Conservation (phyloP, 2,797 vertebrate species). For the Parauchenoglanis punctatus region DNA sequence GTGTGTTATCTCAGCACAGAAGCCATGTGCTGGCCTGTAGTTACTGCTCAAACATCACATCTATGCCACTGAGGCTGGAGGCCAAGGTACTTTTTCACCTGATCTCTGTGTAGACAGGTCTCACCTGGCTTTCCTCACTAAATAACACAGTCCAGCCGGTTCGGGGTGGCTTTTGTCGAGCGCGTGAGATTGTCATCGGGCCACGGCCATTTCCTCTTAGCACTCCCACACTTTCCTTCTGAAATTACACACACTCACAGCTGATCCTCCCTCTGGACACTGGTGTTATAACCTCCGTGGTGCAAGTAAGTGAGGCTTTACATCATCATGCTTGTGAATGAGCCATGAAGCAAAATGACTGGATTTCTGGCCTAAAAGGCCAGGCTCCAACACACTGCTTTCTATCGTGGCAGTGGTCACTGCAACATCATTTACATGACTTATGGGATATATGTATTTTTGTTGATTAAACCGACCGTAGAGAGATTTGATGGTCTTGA, state of each 20-base stretch:
- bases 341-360: not conserved
- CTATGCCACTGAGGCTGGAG: not conserved
- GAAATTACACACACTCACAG: slow-evolving; percentile 50
- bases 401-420: not conserved
- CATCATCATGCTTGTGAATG: slow-evolving; percentile 28
- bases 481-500: slow-evolving; percentile 10
- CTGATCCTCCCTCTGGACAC: slow-evolving; percentile 36
- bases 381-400: not conserved
- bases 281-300: slow-evolving; percentile 36
- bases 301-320: slow-evolving; percentile 17
- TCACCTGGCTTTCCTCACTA: slow-evolving; percentile 20
- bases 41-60: slow-evolving; percentile 9
- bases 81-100: not conserved
- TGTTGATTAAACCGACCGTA: not conserved
- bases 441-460: not conserved
- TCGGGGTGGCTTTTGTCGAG: slow-evolving; percentile 28
- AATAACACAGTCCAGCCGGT: not conserved
- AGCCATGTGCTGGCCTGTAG: not conserved
- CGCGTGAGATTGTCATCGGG: slow-evolving; percentile 49
- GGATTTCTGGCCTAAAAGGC: not conserved
- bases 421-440: not conserved
- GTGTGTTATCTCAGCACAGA: slow-evolving; percentile 19
- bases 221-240: slow-evolving; percentile 49
- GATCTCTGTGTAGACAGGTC: slow-evolving; percentile 16
- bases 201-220: slow-evolving; percentile 46